Base-by-base conservation (phyloP, 2,113 vertebrate genomes). In the Sebastes schlegelii region DNA sequence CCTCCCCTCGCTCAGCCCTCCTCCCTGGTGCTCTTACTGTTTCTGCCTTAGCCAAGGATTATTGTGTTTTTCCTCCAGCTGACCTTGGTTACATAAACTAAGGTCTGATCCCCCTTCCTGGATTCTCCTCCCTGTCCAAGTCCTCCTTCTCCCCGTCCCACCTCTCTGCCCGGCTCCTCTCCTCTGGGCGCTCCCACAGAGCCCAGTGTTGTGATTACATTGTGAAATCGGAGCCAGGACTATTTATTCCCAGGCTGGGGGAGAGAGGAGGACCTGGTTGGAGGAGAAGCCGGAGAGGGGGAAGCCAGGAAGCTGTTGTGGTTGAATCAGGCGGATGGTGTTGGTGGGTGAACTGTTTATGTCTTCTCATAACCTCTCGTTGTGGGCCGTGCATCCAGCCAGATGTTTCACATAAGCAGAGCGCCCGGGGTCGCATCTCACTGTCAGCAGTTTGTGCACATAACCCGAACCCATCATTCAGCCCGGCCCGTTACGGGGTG, bases 71-170 rank as follows among this genome's bases (percentile, higher is more conserved):
- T 73, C 80, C 74, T 88, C 23, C 65, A 52, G 66, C 76, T 93
- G 90, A 93, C 88, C 89, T 89, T 91, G 86, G 92, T 90, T 93
- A 90, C 68, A 84, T 86, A 91, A 93, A 93, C 89, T 46, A 74
- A 60, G 19, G 46, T 58, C 61, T 79, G 79, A 72, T 69, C 79
- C 73, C 78, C 54, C 75, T 79, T 79, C 71, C 58, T 75, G 34
- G 34, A 68, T 86, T 82, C 82, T 80, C 67, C 76, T 74, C 79
- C 65, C 9, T 64, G 17, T 65, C 74, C 61, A 23, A 66, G 46
- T 78, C 83, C 63, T 77, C 81, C 72, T 77, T n/a, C 69, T 62
- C 73, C 51, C 45, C 70, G 64, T 86, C 74, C 82, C 76, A 64
- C 77, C 23, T 19, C 83, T 85, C 64, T 88, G 84, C 87, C 81